Evolutionary conservation across 2,888 invertebrate species (phyloP), one percentile per base, ranked within the genome.

Genomic region (Steromphala cineraria): DNA sequence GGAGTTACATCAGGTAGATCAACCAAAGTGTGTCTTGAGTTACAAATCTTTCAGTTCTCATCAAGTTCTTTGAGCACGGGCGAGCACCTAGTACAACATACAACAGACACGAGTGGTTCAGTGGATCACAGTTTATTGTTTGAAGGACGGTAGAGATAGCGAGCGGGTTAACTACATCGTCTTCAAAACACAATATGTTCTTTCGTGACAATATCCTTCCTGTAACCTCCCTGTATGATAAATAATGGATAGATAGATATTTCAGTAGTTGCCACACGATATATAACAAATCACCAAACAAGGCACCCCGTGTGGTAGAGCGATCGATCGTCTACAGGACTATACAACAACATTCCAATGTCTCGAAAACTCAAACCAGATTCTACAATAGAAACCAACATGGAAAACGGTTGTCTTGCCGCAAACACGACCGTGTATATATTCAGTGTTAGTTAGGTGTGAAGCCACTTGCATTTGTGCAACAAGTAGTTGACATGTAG

Each of bases 71-170:
- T 36, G 36, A 36, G 7, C 36, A 36, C 36, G 7, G 2, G 7
- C 7, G n/a, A n/a, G n/a, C n/a, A n/a, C n/a, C n/a, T n/a, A n/a
- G 1, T 46, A 13, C 46, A 46, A 46, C 36, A 13, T 4, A 46
- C 46, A 10, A 46, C 46, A 46, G 46, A 46, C 46, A 46, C 7
- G 46, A 46, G 36, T 7, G 1, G 46, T 46, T 46, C 46, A 71
- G 36, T 71, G 71, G 40, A 71, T 71, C 71, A 71, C 71, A 71
- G 71, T 71, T 71, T 71, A 71, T 71, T 71, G 19, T 36, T 71
- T 71, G 71, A 71, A 71, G 71, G 71, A 71, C 71, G 40, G 71
- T 71, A 71, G 71, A 71, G 71, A 71, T 40, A 71, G 71, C 71
- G 71, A 71, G 71, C 71, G 40, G 71, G 28, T 19, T n/a, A 36